These are phyloP conservation scores for Dissostichus mawsoni DNA, from an alignment of 2,113 vertebrate species.

Conservation along the genomic window DNA sequence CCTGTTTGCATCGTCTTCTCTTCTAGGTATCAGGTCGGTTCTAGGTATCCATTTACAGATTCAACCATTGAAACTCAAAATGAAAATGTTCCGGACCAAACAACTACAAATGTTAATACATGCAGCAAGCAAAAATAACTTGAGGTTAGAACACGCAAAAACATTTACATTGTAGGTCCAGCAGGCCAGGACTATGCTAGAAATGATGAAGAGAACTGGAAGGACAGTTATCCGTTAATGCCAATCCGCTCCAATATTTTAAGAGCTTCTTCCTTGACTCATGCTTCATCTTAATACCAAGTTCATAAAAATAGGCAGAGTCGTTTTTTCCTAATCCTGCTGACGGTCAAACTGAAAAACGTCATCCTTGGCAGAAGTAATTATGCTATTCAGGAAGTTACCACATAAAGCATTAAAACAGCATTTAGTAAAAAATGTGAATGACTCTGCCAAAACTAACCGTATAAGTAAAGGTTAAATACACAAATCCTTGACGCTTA, in stretches of 20 bases:
- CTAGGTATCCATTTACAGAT: conserved; percentile 29
- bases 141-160: not conserved
- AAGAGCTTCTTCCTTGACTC: not conserved
- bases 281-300: not conserved
- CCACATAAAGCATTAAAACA: too few species aligned
- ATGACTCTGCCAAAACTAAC: not conserved
- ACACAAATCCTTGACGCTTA: not conserved
- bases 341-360: not conserved
- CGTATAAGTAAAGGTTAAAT: not conserved
- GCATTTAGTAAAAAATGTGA: too few species aligned
- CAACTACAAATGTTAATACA: not conserved
- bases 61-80: not conserved
- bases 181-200: not conserved
- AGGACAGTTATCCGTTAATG: not conserved
- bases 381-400: too few species aligned
- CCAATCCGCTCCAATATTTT: too few species aligned
- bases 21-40: not conserved
- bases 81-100: too few species aligned
- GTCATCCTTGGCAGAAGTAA: not conserved
- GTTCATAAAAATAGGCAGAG: not conserved
- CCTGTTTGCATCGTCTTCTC: not conserved
- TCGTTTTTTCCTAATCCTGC: not conserved
- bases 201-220: not conserved
- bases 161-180: not conserved
- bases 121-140: not conserved